These are phyloP conservation scores for Pristionchus entomophagus DNA, from an alignment of 2,888 invertebrate species.

Conservation along the genomic window DNA sequence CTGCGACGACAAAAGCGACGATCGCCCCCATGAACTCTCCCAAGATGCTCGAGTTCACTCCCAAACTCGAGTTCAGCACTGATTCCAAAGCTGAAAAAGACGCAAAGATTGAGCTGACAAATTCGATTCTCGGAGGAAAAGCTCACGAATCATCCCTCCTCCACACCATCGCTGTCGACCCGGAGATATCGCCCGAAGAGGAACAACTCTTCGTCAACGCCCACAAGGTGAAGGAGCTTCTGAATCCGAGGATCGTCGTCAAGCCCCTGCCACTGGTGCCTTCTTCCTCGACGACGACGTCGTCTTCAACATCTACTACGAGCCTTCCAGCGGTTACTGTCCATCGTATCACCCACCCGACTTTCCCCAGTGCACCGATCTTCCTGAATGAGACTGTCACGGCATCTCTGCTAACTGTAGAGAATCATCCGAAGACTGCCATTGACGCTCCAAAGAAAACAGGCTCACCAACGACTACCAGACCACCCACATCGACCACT, in stretches of 20 bases:
- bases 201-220: constrained; percentile 13
- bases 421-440: neutral
- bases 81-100: neutral
- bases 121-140: neutral
- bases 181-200: constrained; percentile 11
- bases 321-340: too few relatives aligned
- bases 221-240: constrained; percentile 7
- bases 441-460: neutral
- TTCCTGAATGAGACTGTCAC: constrained; percentile 12
- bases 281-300: neutral
- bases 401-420: neutral
- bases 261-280: neutral
- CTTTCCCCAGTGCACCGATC: neutral
- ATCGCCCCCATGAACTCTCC: neutral
- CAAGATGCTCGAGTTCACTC: neutral
- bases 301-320: too few relatives aligned
- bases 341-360: neutral
- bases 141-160: neutral
- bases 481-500: neutral
- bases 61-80: neutral
- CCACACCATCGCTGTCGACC: constrained; percentile 20
- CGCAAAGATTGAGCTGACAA: constrained; percentile 11
- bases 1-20: neutral
- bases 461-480: neutral
- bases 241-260: neutral